Percentiles rank a stretch among this genome's conserved stretches.
Evolutionary conservation across 2,113 vertebrate species (phyloP).

Genomic region (Rhadina sibilatrix): DNA sequence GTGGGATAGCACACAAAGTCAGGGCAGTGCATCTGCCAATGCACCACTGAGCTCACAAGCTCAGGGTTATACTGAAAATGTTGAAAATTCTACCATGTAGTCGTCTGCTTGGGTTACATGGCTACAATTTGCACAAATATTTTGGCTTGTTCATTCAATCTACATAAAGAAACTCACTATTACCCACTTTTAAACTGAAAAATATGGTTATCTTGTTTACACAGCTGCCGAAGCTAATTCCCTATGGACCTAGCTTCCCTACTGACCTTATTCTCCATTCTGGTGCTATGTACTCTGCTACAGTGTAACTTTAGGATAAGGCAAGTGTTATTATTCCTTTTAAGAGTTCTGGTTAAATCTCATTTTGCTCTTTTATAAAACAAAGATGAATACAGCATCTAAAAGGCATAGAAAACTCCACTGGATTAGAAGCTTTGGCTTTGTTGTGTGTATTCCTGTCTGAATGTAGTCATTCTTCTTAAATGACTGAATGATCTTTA

Average conservation of each 20-base stretch:
- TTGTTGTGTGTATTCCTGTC: not conserved
- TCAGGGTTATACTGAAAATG: not conserved
- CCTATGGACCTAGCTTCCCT: rapidly evolving
- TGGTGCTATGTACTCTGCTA: not conserved
- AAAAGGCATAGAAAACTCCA: not conserved
- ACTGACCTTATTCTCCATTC: not conserved
- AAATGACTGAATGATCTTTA: not conserved
- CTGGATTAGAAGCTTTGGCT: not conserved
- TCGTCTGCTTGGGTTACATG: not conserved
- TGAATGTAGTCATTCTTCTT: not conserved
- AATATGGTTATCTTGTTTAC: not conserved
- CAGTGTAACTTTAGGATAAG: not conserved
- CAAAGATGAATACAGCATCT: not conserved
- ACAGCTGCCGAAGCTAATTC: not conserved
- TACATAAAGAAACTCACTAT: not conserved
- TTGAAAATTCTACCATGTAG: not conserved
- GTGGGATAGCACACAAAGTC: rapidly evolving
- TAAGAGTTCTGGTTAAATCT: not conserved
- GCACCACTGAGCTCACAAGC: not conserved
- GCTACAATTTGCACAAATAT: not conserved
- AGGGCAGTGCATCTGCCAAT: not conserved
- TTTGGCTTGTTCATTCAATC: not conserved
- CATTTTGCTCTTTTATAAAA: not conserved
- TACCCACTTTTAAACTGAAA: not conserved
- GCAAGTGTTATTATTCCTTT: not conserved